Evolutionary conservation across 2,113 vertebrate genomes (phyloP).

Genomic region (Romanogobio albipinnatus): DNA sequence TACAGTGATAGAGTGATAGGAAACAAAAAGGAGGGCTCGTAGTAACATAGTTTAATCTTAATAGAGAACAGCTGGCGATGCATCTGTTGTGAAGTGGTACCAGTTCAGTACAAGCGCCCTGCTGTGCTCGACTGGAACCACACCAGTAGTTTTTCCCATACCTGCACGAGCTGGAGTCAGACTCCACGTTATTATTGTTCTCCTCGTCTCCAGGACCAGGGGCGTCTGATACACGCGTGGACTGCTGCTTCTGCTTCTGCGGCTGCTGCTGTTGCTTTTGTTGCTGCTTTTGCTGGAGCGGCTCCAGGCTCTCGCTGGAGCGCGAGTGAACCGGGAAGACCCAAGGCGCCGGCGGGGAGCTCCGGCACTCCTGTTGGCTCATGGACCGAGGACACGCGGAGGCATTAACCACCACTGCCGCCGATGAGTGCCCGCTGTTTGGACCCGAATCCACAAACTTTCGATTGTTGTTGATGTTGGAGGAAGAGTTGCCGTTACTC

Average conservation of each 20-base stretch:
- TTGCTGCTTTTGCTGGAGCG: constrained; percentile 45
- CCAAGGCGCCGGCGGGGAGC: constrained; percentile 84
- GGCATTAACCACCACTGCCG: constrained; percentile 57
- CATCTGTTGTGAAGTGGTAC: constrained; percentile 43
- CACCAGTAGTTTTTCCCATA: constrained; percentile 61
- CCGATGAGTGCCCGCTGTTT: constrained; percentile 78
- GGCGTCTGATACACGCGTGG: constrained; percentile 48
- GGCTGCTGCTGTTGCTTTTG: neutral
- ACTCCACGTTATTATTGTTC: constrained; percentile 77
- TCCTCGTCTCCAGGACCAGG: constrained; percentile 82
- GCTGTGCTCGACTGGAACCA: neutral
- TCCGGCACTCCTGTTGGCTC: constrained; percentile 89
- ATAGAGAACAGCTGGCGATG: constrained; percentile 35
- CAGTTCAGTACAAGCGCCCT: constrained; percentile 9
- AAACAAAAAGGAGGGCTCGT: neutral
- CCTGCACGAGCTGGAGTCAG: constrained; percentile 95
- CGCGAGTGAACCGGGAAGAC: constrained; percentile 84
- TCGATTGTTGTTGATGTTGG: constrained; percentile 74
- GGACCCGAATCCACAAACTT: constrained; percentile 75
- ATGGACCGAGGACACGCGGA: constrained; percentile 78
- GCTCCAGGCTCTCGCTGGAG: constrained; percentile 65
- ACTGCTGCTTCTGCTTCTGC: neutral
- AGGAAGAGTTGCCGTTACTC: constrained; percentile 72
- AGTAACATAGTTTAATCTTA: constrained; percentile 14
- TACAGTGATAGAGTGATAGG: neutral